These are phyloP conservation scores for Caenorhabditis afra DNA, from an alignment of 2,888 invertebrate species.

Conservation along the genomic window DNA sequence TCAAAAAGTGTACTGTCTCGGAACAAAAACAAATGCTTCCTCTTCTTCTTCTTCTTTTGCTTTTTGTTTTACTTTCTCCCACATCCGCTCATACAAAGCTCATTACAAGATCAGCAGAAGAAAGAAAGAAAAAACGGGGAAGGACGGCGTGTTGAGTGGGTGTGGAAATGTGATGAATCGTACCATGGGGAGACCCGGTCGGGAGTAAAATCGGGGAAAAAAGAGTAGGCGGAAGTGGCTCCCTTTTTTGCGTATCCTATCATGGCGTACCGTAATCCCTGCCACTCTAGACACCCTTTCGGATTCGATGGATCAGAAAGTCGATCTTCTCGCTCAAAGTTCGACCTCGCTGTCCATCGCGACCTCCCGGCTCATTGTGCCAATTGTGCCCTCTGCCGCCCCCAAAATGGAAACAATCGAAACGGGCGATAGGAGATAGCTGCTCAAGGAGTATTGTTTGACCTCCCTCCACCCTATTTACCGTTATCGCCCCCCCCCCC, in stretches of 20 bases:
- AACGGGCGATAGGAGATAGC: no score
- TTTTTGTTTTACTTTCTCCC: background rate
- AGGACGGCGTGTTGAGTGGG: background rate
- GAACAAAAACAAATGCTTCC: no score
- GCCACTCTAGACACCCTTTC: no score
- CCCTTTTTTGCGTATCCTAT: background rate
- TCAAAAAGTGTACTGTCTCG: background rate
- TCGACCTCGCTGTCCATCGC: no score
- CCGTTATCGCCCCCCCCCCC: conserved; percentile 5
- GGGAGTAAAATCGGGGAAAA: background rate
- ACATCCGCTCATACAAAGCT: no score
- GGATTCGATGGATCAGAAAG: no score
- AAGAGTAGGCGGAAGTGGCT: background rate
- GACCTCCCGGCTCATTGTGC: no score
- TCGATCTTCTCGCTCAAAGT: no score
- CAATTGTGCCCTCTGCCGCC: background rate
- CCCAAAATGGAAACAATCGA: background rate
- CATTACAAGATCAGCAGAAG: no score
- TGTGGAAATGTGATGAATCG: conserved; percentile 1
- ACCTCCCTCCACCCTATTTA: background rate
- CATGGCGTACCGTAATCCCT: no score
- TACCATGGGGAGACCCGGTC: background rate
- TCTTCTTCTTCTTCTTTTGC: background rate
- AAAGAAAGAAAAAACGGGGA: no score
- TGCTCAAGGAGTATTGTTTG: no score